Conservation (phyloP, 2,888 invertebrate genomes). For the Epinotia demarniana region DNA sequence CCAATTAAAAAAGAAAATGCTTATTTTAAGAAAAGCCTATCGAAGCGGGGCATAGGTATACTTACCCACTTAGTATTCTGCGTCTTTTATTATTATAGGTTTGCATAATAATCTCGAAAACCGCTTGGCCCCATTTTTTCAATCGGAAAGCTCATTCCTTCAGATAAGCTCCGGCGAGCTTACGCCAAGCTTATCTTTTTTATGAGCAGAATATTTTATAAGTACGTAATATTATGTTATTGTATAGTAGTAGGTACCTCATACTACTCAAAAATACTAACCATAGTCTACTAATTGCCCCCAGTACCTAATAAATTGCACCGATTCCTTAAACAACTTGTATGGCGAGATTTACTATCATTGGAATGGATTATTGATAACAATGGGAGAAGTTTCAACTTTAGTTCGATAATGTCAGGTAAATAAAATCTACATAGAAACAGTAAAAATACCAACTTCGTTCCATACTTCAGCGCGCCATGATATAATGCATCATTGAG, state of each 20-base stretch:
- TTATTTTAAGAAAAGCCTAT: background rate
- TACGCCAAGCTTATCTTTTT: constrained; percentile 19
- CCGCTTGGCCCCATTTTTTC: constrained; percentile 30
- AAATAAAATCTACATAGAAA: background rate
- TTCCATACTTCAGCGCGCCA: constrained; percentile 44
- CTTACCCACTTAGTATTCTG: background rate
- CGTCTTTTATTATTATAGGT: background rate
- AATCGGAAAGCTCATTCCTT: constrained; percentile 37
- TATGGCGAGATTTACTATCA: background rate
- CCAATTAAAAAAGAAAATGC: background rate
- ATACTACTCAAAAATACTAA: background rate
- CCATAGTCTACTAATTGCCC: background rate
- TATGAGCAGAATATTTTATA: constrained; percentile 27
- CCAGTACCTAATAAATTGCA: background rate
- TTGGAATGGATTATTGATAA: background rate
- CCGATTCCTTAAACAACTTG: background rate
- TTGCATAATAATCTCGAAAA: constrained; percentile 28
- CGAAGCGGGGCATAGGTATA: background rate
- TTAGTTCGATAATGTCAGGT: background rate
- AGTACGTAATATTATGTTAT: constrained; percentile 14
- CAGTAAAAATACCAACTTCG: constrained; percentile 38
- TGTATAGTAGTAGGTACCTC: background rate
- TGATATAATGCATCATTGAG: constrained; percentile 58
- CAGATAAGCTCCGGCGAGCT: constrained; percentile 36
- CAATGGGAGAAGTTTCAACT: background rate